Percentiles rank a stretch among this genome's conserved stretches.
phyloP scores from a whole-genome alignment of 2,113 vertebrate genomes.

The Stictonetta naevosa region DNA sequence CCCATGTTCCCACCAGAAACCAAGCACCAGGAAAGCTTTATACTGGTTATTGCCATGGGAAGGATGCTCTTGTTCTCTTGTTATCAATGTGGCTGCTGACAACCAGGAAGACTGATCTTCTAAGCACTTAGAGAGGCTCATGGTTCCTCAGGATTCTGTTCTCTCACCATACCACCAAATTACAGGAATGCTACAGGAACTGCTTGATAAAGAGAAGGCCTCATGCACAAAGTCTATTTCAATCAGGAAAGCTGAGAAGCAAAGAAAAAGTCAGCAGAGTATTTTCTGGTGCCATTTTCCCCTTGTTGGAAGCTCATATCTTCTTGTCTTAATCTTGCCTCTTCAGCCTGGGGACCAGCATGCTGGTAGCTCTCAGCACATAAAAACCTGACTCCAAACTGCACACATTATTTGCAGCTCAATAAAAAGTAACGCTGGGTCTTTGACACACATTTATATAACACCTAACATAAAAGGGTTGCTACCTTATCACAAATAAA shows the following conservation, averaged over 20 bases:
- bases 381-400: not conserved
- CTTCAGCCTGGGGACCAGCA: not conserved
- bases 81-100: not conserved
- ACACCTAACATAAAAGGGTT: constrained; percentile 56
- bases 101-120: not conserved
- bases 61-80: not conserved
- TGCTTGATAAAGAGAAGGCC: not conserved
- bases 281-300: not conserved
- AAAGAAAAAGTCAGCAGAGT: not conserved
- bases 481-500: constrained; percentile 31
- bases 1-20: not conserved
- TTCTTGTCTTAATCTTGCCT: not conserved
- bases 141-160: not conserved
- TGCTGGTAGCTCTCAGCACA: constrained; percentile 25
- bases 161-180: not conserved
- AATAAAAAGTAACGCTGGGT: constrained; percentile 36
- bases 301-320: not conserved
- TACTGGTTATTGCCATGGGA: fast-evolving
- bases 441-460: constrained; percentile 43
- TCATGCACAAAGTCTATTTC: not conserved
- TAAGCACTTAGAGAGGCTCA: not conserved
- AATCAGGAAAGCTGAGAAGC: not conserved
- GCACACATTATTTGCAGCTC: constrained; percentile 43
- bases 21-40: not conserved
- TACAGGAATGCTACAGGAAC: not conserved